These are phyloP conservation scores for Lucifuga dentata DNA, from an alignment of 2,113 vertebrate species.

Conservation along the genomic window DNA sequence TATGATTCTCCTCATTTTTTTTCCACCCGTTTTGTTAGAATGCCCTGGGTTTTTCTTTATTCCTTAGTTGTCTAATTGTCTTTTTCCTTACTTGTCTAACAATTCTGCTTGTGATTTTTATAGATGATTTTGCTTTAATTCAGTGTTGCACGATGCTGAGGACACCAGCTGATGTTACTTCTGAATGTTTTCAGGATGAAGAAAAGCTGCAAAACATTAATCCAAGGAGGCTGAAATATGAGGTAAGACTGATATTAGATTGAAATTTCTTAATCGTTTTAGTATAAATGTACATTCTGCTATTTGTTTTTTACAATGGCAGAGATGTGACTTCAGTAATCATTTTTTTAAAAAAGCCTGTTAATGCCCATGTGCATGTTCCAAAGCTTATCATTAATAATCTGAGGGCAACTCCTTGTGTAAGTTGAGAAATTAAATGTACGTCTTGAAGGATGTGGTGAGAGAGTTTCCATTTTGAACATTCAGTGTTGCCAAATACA, in stretches of 20 bases:
- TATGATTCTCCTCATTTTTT: conserved; percentile 5
- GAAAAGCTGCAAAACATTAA: conserved; percentile 58
- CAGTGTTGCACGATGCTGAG: background rate
- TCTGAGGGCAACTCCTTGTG: background rate
- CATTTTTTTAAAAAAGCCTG: too few relatives aligned
- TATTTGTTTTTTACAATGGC: too few relatives aligned
- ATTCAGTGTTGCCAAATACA: background rate
- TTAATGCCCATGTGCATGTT: background rate
- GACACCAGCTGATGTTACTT: background rate
- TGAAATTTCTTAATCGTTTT: background rate
- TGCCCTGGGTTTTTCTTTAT: background rate
- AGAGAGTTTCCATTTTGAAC: conserved; percentile 2
- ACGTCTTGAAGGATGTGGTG: background rate
- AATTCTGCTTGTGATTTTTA: background rate
- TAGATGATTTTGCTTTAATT: background rate
- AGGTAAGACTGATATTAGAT: conserved; percentile 68
- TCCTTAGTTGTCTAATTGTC: background rate
- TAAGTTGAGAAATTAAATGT: background rate
- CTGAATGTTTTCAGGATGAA: conserved; percentile 70
- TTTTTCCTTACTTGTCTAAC: background rate
- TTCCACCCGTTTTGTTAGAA: conserved; percentile 1
- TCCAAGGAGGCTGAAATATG: conserved; percentile 74
- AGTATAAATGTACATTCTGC: background rate
- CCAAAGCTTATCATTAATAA: too few relatives aligned
- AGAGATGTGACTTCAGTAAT: too few relatives aligned